These are phyloP conservation scores for Drosophila fungiperda DNA, from an alignment of 2,888 invertebrate genomes.

Conservation along the genomic window DNA sequence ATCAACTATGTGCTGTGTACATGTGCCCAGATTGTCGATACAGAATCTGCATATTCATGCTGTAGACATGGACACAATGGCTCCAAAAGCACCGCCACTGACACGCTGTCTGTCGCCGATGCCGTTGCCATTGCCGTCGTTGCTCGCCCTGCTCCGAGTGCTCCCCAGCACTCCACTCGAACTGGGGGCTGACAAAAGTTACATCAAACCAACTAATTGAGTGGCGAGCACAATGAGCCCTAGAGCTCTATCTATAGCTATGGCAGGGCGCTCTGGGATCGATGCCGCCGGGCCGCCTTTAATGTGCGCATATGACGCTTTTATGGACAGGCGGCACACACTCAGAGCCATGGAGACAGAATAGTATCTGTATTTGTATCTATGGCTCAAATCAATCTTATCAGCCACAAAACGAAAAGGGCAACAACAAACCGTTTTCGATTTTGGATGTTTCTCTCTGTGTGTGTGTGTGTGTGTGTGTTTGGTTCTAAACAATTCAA, in stretches of 20 bases:
- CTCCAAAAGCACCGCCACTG: constrained; percentile 75
- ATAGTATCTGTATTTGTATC: constrained; percentile 52
- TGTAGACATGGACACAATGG: constrained; percentile 69
- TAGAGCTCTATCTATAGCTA: constrained; percentile 19
- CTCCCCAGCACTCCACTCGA: constrained; percentile 46
- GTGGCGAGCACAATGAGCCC: constrained; percentile 76
- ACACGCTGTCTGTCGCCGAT: constrained; percentile 70
- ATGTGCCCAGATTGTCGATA: constrained; percentile 51
- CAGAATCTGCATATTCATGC: constrained; percentile 77
- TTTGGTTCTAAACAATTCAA: constrained; percentile 75
- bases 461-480: constrained; percentile 17
- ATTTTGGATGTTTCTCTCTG: constrained; percentile 27
- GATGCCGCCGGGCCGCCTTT: constrained; percentile 60
- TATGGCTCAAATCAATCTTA: constrained; percentile 80
- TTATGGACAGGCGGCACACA: constrained; percentile 47
- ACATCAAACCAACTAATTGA: constrained; percentile 80
- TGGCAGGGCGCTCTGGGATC: constrained; percentile 37
- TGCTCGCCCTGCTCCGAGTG: constrained; percentile 16
- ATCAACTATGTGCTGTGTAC: constrained; percentile 16
- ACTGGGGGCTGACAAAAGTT: constrained; percentile 70
- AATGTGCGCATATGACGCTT: constrained; percentile 71
- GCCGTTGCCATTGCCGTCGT: constrained; percentile 21
- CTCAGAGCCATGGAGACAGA: constrained; percentile 35
- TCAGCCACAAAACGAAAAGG: constrained; percentile 54
- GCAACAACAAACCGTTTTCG: constrained; percentile 42